phyloP scores from a whole-genome alignment of 2,113 vertebrate species.

The Paratilapia polleni region DNA sequence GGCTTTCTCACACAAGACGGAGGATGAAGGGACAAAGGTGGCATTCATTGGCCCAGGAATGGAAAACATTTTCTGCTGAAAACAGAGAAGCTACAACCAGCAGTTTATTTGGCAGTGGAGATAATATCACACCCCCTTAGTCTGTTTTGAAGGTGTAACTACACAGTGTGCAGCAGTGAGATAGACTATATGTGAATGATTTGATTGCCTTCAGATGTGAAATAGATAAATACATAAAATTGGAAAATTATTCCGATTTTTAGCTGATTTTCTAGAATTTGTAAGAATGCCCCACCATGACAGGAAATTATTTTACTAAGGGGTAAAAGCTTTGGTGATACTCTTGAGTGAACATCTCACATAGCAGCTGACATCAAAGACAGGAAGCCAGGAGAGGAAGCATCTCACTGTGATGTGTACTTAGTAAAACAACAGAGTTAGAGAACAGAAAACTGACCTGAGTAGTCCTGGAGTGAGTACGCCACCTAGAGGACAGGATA shows the following conservation, averaged over 20 bases:
- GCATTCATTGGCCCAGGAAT: conserved; percentile 86
- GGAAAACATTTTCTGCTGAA: conserved; percentile 84
- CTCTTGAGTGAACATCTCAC: not conserved
- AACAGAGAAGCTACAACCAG: conserved; percentile 79
- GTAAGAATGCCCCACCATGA: not conserved
- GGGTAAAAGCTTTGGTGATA: not conserved
- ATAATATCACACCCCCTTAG: conserved; percentile 29
- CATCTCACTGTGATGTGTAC: conserved; percentile 32
- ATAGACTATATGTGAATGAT: conserved; percentile 6
- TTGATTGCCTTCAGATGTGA: not conserved
- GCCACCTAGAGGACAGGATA: conserved; percentile 65
- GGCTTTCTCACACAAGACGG: conserved; percentile 81
- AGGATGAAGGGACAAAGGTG: conserved; percentile 83
- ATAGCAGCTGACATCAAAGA: conserved; percentile 46
- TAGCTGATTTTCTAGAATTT: not conserved
- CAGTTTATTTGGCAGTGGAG: conserved; percentile 46
- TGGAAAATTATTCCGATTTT: not conserved
- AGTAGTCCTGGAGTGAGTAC: conserved; percentile 59
- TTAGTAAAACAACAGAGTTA: conserved; percentile 7
- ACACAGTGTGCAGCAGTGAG: conserved; percentile 1
- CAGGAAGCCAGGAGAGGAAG: conserved; percentile 52
- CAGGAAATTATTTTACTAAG: not conserved
- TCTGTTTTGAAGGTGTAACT: conserved; percentile 1
- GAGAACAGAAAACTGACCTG: not conserved
- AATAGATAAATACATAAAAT: not conserved